Percentiles rank a stretch among this genome's conserved stretches.
Conservation (phyloP, 2,888 invertebrate genomes). For the Disparrhopalites patrizii region DNA sequence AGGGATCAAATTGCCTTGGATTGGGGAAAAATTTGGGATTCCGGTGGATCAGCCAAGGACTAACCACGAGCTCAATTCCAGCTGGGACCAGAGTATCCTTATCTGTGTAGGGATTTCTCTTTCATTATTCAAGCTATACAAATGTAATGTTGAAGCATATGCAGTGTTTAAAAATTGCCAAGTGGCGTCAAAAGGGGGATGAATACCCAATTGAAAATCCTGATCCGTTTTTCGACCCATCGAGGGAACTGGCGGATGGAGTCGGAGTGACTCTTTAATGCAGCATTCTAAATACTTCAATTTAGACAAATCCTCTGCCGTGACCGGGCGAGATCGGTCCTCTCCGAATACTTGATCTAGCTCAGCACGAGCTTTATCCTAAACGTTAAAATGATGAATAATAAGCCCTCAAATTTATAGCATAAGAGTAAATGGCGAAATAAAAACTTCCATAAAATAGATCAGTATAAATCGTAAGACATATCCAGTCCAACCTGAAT, state of each 20-base stretch:
- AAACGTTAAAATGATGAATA: neutral
- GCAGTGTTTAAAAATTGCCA: no score
- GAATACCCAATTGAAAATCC: constrained; percentile 49
- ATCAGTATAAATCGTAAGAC: no score
- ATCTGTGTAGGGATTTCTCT: neutral
- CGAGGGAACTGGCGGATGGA: constrained; percentile 52
- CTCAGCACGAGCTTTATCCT: constrained; percentile 53
- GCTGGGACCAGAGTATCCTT: constrained; percentile 1
- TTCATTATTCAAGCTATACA: no score
- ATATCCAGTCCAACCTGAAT: constrained; percentile 31
- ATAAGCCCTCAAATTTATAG: no score
- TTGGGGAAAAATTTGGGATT: constrained; percentile 12
- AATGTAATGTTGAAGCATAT: no score
- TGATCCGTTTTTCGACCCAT: constrained; percentile 50
- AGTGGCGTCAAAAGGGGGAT: no score
- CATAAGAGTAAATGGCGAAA: no score
- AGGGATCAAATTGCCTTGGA: constrained; percentile 6
- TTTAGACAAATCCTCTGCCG: constrained; percentile 52
- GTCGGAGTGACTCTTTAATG: constrained; percentile 52
- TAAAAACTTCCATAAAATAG: no score
- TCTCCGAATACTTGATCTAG: constrained; percentile 54
- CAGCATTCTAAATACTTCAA: constrained; percentile 52
- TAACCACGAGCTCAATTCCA: neutral
- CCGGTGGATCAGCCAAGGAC: constrained; percentile 6
- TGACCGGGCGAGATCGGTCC: constrained; percentile 51